Conservation (phyloP, 2,797 vertebrate genomes). For the Notoglanidium macrostoma region DNA sequence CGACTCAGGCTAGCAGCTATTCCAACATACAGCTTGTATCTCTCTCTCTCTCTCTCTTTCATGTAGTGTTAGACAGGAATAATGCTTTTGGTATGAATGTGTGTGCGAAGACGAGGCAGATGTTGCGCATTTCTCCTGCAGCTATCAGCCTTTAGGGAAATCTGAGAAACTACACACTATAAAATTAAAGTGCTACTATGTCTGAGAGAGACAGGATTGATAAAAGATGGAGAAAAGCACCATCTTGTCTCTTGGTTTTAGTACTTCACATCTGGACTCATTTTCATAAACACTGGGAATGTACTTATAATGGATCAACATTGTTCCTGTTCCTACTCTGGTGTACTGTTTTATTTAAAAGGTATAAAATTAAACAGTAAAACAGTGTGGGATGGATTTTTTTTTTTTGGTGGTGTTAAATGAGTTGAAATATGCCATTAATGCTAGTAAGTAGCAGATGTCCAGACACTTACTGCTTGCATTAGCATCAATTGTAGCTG, state of each 20-base stretch:
- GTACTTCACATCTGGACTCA: slow-evolving; percentile 37
- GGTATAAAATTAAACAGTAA: slow-evolving; percentile 21
- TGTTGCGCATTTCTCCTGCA: slow-evolving; percentile 76
- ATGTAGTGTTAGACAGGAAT: slow-evolving; percentile 67
- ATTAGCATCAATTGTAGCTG: slow-evolving; percentile 14
- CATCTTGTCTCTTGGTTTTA: slow-evolving; percentile 11
- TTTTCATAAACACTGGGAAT: slow-evolving; percentile 23
- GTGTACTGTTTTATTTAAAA: slow-evolving; percentile 33
- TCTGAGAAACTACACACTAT: slow-evolving; percentile 78
- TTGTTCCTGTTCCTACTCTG: background rate
- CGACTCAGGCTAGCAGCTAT: slow-evolving; percentile 65
- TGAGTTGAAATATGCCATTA: slow-evolving; percentile 7
- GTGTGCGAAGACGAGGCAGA: slow-evolving; percentile 74
- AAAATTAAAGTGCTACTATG: slow-evolving; percentile 77
- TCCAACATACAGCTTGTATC: slow-evolving; percentile 70
- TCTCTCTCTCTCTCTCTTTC: slow-evolving; percentile 46
- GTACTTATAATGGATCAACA: background rate
- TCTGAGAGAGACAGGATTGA: slow-evolving; percentile 7
- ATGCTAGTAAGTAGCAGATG: slow-evolving; percentile 31
- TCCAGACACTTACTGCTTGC: slow-evolving; percentile 15
- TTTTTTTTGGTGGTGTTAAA: background rate
- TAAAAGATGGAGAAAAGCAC: slow-evolving; percentile 22
- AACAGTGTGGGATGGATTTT: background rate
- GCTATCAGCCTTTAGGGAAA: slow-evolving; percentile 74
- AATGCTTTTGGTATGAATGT: slow-evolving; percentile 72